These are phyloP conservation scores for Pituophis catenifer DNA, from an alignment of 2,113 vertebrate species.

Conservation along the genomic window DNA sequence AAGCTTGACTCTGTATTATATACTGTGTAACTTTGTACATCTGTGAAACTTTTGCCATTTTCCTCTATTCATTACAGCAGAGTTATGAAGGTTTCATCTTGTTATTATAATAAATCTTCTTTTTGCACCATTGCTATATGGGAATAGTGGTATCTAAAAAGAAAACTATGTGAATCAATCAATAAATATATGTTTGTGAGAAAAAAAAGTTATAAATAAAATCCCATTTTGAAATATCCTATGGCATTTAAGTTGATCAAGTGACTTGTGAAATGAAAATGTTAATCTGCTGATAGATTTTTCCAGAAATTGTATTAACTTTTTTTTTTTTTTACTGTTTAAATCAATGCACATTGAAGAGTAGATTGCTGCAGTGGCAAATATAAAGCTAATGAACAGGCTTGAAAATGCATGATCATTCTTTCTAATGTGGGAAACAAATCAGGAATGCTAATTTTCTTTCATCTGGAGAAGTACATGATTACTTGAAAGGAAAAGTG, in stretches of 20 bases:
- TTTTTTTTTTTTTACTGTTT: not conserved
- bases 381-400: constrained; percentile 21
- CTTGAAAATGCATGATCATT: constrained; percentile 10
- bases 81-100: not conserved
- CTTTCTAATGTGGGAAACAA: constrained; percentile 56
- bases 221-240: not conserved
- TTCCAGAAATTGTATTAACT: not conserved
- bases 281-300: not conserved
- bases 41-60: not conserved
- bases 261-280: not conserved
- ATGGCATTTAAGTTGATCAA: constrained; percentile 8
- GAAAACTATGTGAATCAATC: not conserved
- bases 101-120: not conserved
- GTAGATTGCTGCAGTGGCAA: constrained; percentile 33
- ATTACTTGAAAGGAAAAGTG: constrained; percentile 43
- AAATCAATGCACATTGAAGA: not conserved
- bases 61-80: not conserved
- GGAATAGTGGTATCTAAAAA: not conserved
- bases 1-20: not conserved
- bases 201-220: not conserved
- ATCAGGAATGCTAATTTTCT: constrained; percentile 56
- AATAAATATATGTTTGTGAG: not conserved
- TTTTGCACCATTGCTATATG: not conserved
- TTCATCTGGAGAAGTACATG: constrained; percentile 46
- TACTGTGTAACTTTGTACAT: not conserved